Evolutionary conservation across 2,888 invertebrate genomes (phyloP).

Genomic region (Kuschelorhynchus macadamiae): DNA sequence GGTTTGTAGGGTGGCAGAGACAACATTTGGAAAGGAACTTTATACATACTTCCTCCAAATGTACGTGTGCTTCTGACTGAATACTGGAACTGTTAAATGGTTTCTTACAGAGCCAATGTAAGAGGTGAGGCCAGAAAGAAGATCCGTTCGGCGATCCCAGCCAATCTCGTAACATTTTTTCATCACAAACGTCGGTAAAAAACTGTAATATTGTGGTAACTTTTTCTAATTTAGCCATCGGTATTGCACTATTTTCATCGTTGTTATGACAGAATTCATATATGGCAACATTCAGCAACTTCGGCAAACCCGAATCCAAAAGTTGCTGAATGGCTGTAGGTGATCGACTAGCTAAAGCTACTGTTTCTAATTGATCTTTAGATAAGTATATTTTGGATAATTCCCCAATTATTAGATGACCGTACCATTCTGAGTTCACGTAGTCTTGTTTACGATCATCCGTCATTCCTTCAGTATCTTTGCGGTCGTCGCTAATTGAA

Average conservation of each 20-base stretch:
- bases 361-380: slow-evolving; percentile 80
- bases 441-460: slow-evolving; percentile 42
- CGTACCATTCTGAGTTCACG: slow-evolving; percentile 72
- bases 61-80: slow-evolving; percentile 69
- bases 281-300: slow-evolving; percentile 75
- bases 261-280: slow-evolving; percentile 67
- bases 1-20: slow-evolving; percentile 87
- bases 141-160: slow-evolving; percentile 84
- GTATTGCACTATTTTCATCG: slow-evolving; percentile 57
- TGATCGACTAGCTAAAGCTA: slow-evolving; percentile 86
- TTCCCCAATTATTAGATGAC: slow-evolving; percentile 72
- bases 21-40: slow-evolving; percentile 87
- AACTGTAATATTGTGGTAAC: slow-evolving; percentile 82
- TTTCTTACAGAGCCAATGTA: slow-evolving; percentile 78
- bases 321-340: slow-evolving; percentile 82
- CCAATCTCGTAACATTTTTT: slow-evolving; percentile 89
- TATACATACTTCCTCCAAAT: slow-evolving; percentile 83
- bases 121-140: slow-evolving; percentile 88
- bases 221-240: slow-evolving; percentile 73
- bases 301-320: slow-evolving; percentile 82
- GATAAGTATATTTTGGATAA: slow-evolving; percentile 72
- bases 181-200: slow-evolving; percentile 85
- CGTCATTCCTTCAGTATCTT: slow-evolving; percentile 61
- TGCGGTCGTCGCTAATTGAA: slow-evolving; percentile 74
- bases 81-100: slow-evolving; percentile 61